Percentiles rank a stretch among this genome's conserved stretches.
These are phyloP conservation scores for Coracopsis vasa DNA, from an alignment of 2,113 vertebrate species.

Conservation along the genomic window DNA sequence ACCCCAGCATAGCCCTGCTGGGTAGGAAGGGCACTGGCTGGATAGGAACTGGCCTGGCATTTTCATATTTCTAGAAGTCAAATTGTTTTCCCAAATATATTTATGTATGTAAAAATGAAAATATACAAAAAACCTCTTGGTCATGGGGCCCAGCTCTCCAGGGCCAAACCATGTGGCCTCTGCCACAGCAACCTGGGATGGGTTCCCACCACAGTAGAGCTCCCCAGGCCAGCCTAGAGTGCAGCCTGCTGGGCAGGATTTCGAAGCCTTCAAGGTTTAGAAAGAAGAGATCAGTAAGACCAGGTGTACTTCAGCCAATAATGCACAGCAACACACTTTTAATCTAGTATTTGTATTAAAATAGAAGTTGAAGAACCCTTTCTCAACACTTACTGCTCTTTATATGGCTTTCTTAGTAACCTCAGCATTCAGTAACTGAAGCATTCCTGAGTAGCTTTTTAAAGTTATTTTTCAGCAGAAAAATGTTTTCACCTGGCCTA, in stretches of 20 bases:
- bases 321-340: neutral
- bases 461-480: neutral
- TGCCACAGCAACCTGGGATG: neutral
- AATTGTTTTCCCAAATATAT: neutral
- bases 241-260: neutral
- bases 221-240: neutral
- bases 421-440: neutral
- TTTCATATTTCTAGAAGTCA: neutral
- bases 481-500: neutral
- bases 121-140: neutral
- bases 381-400: neutral
- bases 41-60: neutral
- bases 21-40: neutral
- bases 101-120: neutral
- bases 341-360: neutral
- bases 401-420: neutral
- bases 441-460: neutral
- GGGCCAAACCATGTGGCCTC: rapidly evolving
- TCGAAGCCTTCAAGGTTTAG: neutral
- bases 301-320: neutral
- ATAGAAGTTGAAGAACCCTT: neutral
- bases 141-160: rapidly evolving
- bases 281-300: neutral
- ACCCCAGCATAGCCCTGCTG: neutral
- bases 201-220: neutral